phyloP scores from a whole-genome alignment of 2,888 invertebrate species.

The Micoletzkya japonica region DNA sequence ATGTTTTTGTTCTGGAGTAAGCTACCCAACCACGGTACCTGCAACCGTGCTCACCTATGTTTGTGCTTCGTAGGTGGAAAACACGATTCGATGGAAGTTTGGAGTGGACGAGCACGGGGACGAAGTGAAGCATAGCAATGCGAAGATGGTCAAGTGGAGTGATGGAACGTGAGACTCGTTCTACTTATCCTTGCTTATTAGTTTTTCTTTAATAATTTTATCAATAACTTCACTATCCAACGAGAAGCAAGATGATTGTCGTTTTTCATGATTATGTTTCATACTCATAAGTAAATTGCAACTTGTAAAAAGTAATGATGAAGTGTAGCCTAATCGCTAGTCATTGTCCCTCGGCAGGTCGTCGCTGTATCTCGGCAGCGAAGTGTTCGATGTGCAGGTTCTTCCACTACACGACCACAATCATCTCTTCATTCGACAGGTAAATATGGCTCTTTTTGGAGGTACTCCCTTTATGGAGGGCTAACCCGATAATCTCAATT shows the following conservation, averaged over 20 bases:
- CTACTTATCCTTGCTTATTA: slow-evolving; percentile 11
- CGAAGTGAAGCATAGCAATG: slow-evolving; percentile 81
- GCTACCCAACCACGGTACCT: too few species aligned
- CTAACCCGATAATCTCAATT: too few species aligned
- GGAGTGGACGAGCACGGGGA: slow-evolving; percentile 62
- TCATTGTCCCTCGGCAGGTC: slow-evolving; percentile 73
- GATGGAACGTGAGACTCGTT: slow-evolving; percentile 76
- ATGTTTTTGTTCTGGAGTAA: too few species aligned
- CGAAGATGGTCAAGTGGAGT: slow-evolving; percentile 92
- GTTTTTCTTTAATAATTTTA: background rate
- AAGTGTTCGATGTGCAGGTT: slow-evolving; percentile 92
- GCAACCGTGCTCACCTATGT: too few species aligned
- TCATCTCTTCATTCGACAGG: slow-evolving; percentile 90
- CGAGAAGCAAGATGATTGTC: background rate
- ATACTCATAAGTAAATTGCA: background rate
- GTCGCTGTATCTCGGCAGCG: slow-evolving; percentile 92
- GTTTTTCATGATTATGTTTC: background rate
- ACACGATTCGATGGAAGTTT: slow-evolving; percentile 89
- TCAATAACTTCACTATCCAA: background rate
- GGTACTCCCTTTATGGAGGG: too few species aligned
- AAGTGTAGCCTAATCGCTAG: too few species aligned
- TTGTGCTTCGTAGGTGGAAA: slow-evolving; percentile 85
- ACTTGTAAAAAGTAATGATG: too few species aligned
- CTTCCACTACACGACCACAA: slow-evolving; percentile 89
- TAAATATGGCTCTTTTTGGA: too few species aligned